These are phyloP conservation scores for Myotis yumanensis DNA, from an alignment of 2,113 vertebrate species.

Conservation along the genomic window DNA sequence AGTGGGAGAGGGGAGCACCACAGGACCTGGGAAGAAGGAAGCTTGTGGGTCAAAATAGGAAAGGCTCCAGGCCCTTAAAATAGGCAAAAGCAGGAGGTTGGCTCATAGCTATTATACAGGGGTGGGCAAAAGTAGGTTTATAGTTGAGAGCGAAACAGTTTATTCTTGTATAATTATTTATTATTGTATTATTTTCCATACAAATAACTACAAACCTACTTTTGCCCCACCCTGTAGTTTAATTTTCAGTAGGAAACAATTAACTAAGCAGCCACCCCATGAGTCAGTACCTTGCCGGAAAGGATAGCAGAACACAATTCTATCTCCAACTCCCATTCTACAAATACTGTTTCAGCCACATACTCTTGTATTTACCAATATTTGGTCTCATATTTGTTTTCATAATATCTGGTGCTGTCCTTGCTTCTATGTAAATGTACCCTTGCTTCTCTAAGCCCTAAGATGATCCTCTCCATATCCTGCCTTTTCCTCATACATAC, in stretches of 20 bases:
- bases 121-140: not conserved
- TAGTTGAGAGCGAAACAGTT: not conserved
- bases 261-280: slow-evolving; percentile 8
- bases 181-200: not conserved
- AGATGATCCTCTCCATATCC: not conserved
- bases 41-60: slow-evolving; percentile 18
- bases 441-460: slow-evolving; percentile 13
- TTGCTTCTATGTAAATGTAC: slow-evolving; percentile 8
- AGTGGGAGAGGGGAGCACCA: slow-evolving; percentile 13
- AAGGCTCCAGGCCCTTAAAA: not conserved
- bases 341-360: slow-evolving; percentile 31
- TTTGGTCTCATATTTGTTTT: not conserved
- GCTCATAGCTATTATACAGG: not conserved
- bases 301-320: slow-evolving; percentile 7
- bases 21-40: slow-evolving; percentile 10
- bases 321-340: slow-evolving; percentile 8
- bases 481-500: slow-evolving; percentile 21
- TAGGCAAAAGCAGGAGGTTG: slow-evolving; percentile 11
- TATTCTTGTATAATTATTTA: not conserved
- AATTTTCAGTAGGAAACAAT: slow-evolving; percentile 39
- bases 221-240: not conserved
- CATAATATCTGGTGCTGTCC: not conserved
- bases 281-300: not conserved
- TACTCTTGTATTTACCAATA: slow-evolving; percentile 15
- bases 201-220: not conserved